phyloP scores from a whole-genome alignment of 2,797 vertebrate genomes.

The Rhinichthys osculus region DNA sequence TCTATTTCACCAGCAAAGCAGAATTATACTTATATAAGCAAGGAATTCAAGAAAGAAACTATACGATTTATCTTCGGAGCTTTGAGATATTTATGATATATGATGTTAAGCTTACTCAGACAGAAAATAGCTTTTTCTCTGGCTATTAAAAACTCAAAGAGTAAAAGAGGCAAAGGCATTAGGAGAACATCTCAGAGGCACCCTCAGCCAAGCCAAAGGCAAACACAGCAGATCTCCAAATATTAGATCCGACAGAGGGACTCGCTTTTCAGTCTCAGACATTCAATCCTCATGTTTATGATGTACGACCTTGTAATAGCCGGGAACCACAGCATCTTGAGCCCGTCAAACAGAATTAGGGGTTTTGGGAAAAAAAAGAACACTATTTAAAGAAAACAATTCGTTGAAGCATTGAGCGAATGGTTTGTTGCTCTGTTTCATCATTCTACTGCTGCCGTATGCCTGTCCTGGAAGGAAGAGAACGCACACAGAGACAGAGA shows the following conservation, averaged over 20 bases:
- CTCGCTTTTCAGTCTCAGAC: conserved; percentile 35
- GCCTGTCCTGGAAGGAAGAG: conserved; percentile 2
- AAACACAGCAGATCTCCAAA: conserved; percentile 42
- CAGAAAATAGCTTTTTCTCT: conserved; percentile 38
- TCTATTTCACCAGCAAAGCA: background rate
- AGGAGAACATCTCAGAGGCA: conserved; percentile 1
- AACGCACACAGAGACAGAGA: background rate
- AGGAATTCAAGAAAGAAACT: background rate
- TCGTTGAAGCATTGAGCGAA: background rate
- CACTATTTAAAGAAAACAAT: background rate
- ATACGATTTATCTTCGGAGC: conserved; percentile 19
- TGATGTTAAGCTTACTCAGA: conserved; percentile 41
- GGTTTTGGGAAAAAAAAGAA: background rate
- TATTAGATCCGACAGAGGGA: conserved; percentile 52
- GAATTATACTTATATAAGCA: conserved; percentile 18
- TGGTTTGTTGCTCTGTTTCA: conserved; percentile 11
- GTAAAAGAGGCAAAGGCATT: conserved; percentile 32
- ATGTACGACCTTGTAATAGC: conserved; percentile 56
- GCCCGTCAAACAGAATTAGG: conserved; percentile 57
- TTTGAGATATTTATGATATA: conserved; percentile 45
- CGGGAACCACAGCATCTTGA: conserved; percentile 54
- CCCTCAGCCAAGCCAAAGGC: conserved; percentile 50
- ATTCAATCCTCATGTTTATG: conserved; percentile 48
- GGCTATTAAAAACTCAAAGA: conserved; percentile 29
- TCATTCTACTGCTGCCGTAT: conserved; percentile 17